Evolutionary conservation across 1,140 invertebrate genomes (phyloP).

Genomic region (Thereuonema tuberculata): DNA sequence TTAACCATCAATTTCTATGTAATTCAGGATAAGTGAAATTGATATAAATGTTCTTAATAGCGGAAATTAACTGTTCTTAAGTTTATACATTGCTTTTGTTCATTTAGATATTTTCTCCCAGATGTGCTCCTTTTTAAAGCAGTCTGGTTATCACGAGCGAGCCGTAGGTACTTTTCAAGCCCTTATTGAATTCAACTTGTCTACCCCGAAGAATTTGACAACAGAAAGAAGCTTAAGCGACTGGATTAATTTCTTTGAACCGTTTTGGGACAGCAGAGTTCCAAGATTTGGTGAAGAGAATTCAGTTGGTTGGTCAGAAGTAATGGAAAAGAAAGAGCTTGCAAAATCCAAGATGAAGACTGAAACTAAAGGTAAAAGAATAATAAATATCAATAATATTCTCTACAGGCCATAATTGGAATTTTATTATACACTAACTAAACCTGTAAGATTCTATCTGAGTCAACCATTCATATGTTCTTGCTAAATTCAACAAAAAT

Average conservation of each 20-base stretch:
- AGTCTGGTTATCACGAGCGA: conserved; percentile 35
- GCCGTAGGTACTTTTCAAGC: conserved; percentile 36
- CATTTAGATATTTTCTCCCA: conserved; percentile 31
- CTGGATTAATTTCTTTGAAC: conserved; percentile 30
- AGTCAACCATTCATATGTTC: too few relatives aligned
- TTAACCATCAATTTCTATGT: too few relatives aligned
- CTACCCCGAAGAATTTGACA: conserved; percentile 23
- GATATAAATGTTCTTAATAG: not conserved
- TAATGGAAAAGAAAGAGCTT: conserved; percentile 20
- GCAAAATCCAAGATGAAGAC: conserved; percentile 11
- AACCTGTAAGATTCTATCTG: too few relatives aligned
- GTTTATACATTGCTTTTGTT: conserved; percentile 4
- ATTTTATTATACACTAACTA: too few relatives aligned
- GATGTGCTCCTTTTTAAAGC: conserved; percentile 30
- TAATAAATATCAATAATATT: too few relatives aligned
- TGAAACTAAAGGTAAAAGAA: conserved; percentile 13
- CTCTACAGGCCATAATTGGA: too few relatives aligned
- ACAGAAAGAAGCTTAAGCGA: conserved; percentile 18
- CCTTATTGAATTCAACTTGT: conserved; percentile 37
- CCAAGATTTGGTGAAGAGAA: conserved; percentile 34
- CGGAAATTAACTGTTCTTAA: conserved; percentile 4
- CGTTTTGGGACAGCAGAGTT: conserved; percentile 37
- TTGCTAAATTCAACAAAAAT: too few relatives aligned
- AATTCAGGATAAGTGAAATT: not conserved
- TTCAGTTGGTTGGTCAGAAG: conserved; percentile 32